Evolutionary conservation across 2,888 invertebrate species (phyloP).

Genomic region (Drosophila aldrichi): DNA sequence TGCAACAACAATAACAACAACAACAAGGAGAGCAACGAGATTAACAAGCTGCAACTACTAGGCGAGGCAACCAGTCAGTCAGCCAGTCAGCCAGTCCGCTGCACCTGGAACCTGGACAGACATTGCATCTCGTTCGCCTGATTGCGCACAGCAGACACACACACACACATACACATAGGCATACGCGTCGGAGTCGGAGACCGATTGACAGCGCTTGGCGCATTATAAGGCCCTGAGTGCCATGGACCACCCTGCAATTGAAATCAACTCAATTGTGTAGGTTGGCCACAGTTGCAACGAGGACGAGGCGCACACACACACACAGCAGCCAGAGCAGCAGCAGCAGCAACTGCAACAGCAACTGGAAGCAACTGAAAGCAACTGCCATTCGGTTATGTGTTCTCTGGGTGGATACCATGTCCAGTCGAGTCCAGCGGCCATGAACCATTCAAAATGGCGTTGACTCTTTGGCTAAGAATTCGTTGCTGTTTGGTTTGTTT

Average conservation of each 20-base stretch:
- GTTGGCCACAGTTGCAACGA: conserved; percentile 27
- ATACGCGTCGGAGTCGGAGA: conserved; percentile 18
- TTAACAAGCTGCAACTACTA: conserved; percentile 72
- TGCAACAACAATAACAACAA: conserved; percentile 49
- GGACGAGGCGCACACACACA: conserved; percentile 19
- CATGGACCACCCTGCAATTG: conserved; percentile 76
- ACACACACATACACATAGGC: background rate
- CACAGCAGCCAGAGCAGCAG: conserved; percentile 36
- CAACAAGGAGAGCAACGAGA: conserved; percentile 59
- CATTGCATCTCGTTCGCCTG: conserved; percentile 53
- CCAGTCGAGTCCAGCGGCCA: conserved; percentile 43
- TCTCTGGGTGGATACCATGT: conserved; percentile 36
- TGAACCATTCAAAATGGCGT: conserved; percentile 67
- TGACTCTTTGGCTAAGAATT: conserved; percentile 27
- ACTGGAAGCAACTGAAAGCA: conserved; percentile 20
- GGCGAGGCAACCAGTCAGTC: conserved; percentile 60
- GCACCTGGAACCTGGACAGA: conserved; percentile 56
- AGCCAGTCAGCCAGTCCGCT: conserved; percentile 50
- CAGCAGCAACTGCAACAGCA: conserved; percentile 29
- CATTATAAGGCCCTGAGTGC: conserved; percentile 72
- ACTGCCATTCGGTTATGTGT: conserved; percentile 20
- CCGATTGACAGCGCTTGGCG: conserved; percentile 76
- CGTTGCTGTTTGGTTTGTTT: conserved; percentile 16
- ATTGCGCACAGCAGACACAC: conserved; percentile 53
- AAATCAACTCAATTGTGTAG: conserved; percentile 77